A percentile compares a stretch with the other conserved stretches of the same genome.
Evolutionary conservation across 2,113 vertebrate species (phyloP).

Genomic region (Motacilla tschutschensis): DNA sequence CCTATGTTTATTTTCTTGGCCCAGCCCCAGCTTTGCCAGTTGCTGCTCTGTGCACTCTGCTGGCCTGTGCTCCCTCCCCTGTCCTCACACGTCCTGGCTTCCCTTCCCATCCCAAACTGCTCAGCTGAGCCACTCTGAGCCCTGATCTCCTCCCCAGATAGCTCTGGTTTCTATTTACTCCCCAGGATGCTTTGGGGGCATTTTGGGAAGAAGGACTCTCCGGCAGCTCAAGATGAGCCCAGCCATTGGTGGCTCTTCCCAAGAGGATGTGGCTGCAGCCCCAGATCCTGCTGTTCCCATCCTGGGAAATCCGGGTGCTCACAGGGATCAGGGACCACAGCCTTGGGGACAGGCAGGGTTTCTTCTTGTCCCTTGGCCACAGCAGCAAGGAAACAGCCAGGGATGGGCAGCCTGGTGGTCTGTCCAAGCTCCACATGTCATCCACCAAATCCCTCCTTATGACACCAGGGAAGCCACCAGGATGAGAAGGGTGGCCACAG

Average conservation of each 20-base stretch:
- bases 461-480: background rate
- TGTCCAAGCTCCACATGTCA: rapidly evolving
- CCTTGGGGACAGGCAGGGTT: background rate
- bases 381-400: background rate
- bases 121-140: background rate
- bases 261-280: background rate
- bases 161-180: background rate
- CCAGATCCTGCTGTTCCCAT: background rate
- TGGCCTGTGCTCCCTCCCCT: background rate
- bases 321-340: background rate
- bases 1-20: constrained; percentile 43
- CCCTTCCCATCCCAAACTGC: background rate
- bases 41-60: background rate
- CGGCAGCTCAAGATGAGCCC: background rate
- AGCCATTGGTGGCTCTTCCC: background rate
- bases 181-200: rapidly evolving
- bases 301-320: background rate
- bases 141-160: background rate
- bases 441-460: background rate
- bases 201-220: background rate
- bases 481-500: background rate
- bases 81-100: background rate
- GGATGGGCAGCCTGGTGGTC: background rate
- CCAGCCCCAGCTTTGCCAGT: constrained; percentile 35
- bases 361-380: background rate